These are phyloP conservation scores for Dastarcus helophoroides DNA, from an alignment of 2,888 invertebrate species.

Conservation along the genomic window DNA sequence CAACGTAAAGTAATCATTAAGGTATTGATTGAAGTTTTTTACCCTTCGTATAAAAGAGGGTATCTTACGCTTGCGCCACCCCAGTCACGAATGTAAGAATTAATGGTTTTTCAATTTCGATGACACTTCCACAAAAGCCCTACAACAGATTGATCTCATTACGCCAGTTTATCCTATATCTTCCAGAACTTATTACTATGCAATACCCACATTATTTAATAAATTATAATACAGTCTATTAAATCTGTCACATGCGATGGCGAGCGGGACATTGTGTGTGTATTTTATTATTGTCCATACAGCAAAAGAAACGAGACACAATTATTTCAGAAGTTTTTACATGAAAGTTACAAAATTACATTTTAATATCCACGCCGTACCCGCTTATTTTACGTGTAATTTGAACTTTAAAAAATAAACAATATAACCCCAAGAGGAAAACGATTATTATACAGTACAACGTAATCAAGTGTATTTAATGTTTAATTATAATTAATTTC, in stretches of 20 bases:
- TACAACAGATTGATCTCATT: slow-evolving; percentile 23
- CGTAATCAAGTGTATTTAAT: slow-evolving; percentile 25
- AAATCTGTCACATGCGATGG: slow-evolving; percentile 9
- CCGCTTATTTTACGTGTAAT: too few species aligned
- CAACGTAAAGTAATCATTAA: slow-evolving; percentile 37
- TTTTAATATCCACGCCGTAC: too few species aligned
- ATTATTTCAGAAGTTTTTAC: too few species aligned
- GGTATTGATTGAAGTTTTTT: slow-evolving; percentile 38
- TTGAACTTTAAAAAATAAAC: slow-evolving; percentile 18
- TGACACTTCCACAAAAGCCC: slow-evolving; percentile 28
- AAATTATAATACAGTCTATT: slow-evolving; percentile 15
- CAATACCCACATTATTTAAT: slow-evolving; percentile 19
- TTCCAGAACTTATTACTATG: slow-evolving; percentile 9
- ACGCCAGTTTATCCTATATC: slow-evolving; percentile 5
- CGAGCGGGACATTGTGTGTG: too few species aligned
- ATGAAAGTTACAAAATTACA: too few species aligned
- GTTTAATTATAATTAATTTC: slow-evolving; percentile 28
- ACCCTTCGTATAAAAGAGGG: slow-evolving; percentile 21
- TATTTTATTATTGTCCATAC: too few species aligned
- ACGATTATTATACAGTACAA: slow-evolving; percentile 23
- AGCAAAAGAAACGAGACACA: too few species aligned
- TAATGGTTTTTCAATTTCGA: slow-evolving; percentile 36
- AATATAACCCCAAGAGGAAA: slow-evolving; percentile 27
- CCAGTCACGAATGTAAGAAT: slow-evolving; percentile 31
- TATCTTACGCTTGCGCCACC: slow-evolving; percentile 26